Evolutionary conservation across 2,888 invertebrate species (phyloP), one percentile per base, ranked within the genome.

Genomic region (Crocallis elinguaria): DNA sequence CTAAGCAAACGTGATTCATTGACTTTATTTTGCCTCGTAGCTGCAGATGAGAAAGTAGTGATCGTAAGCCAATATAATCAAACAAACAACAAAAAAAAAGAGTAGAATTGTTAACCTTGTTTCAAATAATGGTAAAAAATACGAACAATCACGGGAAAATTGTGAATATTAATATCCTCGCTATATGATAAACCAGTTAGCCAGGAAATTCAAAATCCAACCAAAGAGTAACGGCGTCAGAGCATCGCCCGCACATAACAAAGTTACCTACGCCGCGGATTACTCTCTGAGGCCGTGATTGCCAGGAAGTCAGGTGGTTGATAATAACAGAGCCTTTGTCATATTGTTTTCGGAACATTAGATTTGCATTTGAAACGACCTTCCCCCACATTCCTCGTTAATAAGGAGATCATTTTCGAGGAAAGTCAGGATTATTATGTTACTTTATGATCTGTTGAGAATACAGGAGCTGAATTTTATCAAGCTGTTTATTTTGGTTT

Each of bases 281-380:
- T 33, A 39, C 6, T 19, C 19, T 1, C 2, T 2, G 12, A 14
- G 8, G 23, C 29, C 16, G 9, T 50, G 43, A 50, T 50, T 50
- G 17, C 11, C 23, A 38, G 14, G 37, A 30, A 36, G 13, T 25
- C 50, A 50, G 43, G 50, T 50, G 49, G 7, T 13, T 25, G 6
- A 1, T 14, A 16, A 17, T 9, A 49, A 41, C n/a, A 9, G 4
- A n/a, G 7, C 49, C 2, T 50, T 43, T 43, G 49, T 49, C 36
- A 23, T 21, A 49, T 43, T 50, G 37, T 49, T 49, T 39, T 37
- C 9, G 21, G 29, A 8, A 23, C 38, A 3, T 6, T 14, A 11
- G 2, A 50, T 50, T 50, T 44, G 37, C 50, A 44, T 50, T 12
- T 25, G 36, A 50, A 50, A 50, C 27, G 12, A 38, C 6, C n/a